phyloP scores from a whole-genome alignment of 2,113 vertebrate genomes.

The Garra rufa region DNA sequence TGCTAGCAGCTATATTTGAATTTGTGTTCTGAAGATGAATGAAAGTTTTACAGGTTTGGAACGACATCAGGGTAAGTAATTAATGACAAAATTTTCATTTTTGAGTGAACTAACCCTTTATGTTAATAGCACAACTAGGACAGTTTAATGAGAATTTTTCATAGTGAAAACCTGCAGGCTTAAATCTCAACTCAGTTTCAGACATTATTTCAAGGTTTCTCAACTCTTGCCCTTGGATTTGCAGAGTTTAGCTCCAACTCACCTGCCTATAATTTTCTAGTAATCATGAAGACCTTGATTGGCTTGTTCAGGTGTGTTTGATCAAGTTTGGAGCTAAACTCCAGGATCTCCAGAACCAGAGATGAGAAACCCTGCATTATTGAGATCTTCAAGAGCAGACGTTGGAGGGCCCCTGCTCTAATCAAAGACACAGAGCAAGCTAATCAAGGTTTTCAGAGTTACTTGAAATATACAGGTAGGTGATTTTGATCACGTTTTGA shows the following conservation, averaged over 20 bases:
- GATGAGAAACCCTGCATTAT: neutral
- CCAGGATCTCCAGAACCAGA: neutral
- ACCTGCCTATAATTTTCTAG: neutral
- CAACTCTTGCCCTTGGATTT: neutral
- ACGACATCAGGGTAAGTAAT: too few relatives aligned
- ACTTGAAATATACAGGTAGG: neutral
- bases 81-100: too few relatives aligned
- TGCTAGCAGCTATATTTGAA: too few relatives aligned
- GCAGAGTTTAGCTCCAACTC: neutral
- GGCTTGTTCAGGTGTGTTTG: neutral
- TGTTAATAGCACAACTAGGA: too few relatives aligned
- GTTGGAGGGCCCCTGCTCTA: neutral
- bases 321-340: neutral
- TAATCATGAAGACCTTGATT: neutral
- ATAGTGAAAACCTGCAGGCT: too few relatives aligned
- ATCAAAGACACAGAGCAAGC: neutral
- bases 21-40: too few relatives aligned
- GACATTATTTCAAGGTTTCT: neutral
- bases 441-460: neutral
- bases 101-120: too few relatives aligned
- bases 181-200: neutral
- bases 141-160: too few relatives aligned
- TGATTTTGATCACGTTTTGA: neutral
- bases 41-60: too few relatives aligned
- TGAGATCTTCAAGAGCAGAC: neutral